These are phyloP conservation scores for Thamnophis elegans DNA, from an alignment of 2,797 vertebrate species.

Conservation along the genomic window DNA sequence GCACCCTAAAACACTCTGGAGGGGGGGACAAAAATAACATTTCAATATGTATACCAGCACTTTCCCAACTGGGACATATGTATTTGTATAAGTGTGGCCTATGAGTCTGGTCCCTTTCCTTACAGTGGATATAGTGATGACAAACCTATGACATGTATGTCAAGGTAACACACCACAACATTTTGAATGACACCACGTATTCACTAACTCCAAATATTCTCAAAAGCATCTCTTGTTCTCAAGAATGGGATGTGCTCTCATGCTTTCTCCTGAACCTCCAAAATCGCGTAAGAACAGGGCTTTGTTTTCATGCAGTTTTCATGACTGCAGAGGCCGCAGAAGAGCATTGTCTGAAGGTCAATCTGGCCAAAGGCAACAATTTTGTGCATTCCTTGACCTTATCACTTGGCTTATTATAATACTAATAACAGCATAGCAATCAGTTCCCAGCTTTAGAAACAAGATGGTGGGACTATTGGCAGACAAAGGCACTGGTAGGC, in stretches of 20 bases:
- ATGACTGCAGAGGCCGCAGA: neutral
- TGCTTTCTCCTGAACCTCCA: neutral
- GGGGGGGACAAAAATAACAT: neutral
- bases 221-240: neutral
- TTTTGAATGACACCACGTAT: neutral
- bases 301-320: neutral
- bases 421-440: neutral
- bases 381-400: neutral
- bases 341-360: neutral
- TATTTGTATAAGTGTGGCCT: neutral
- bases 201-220: neutral
- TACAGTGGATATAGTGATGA: neutral
- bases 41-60: neutral
- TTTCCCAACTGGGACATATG: neutral
- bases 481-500: slow-evolving; percentile 52
- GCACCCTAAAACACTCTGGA: neutral
- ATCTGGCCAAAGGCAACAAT: neutral
- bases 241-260: neutral
- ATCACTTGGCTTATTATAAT: neutral
- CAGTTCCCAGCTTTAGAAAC: neutral
- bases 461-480: slow-evolving; percentile 29
- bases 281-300: neutral
- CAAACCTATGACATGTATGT: neutral
- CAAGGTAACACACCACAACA: neutral
- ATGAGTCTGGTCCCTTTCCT: neutral